phyloP scores from a whole-genome alignment of 53 echinoderm and acorn worm species.

The Astropecten irregularis region DNA sequence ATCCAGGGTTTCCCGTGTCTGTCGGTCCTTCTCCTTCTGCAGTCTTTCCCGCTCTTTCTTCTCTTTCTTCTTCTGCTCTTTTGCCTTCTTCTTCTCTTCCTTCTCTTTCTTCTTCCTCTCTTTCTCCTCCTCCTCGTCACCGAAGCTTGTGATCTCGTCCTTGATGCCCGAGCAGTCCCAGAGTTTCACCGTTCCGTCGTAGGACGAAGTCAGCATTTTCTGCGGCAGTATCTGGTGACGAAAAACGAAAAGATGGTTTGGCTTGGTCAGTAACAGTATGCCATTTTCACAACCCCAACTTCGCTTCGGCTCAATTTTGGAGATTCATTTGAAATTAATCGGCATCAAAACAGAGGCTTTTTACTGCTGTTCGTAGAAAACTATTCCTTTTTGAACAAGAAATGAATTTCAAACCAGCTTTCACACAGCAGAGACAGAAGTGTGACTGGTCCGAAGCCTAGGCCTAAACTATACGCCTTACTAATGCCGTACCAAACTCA shows the following conservation, averaged over 20 bases:
- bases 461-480: too few relatives aligned
- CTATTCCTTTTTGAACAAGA: too few relatives aligned
- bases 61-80: conserved; percentile 76
- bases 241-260: not conserved
- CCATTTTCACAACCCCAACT: too few relatives aligned
- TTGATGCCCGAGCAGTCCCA: conserved; percentile 90
- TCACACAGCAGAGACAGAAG: too few relatives aligned
- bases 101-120: conserved; percentile 83
- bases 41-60: conserved; percentile 57
- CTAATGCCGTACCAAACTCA: too few relatives aligned
- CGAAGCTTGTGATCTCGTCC: conserved; percentile 91
- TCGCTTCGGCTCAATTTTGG: too few relatives aligned
- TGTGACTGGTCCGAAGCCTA: too few relatives aligned
- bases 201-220: conserved; percentile 76
- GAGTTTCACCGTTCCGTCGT: conserved; percentile 77
- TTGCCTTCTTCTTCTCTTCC: conserved; percentile 68
- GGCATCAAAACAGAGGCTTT: too few relatives aligned
- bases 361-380: too few relatives aligned
- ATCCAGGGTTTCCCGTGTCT: conserved; percentile 26
- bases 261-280: too few relatives aligned
- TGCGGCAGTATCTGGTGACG: conserved; percentile 67
- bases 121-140: conserved; percentile 95
- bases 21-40: conserved; percentile 66
- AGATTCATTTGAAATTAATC: too few relatives aligned
- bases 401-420: too few relatives aligned